Percentiles rank a stretch among this genome's conserved stretches.
Evolutionary conservation across 2,797 vertebrate species (phyloP).

Genomic region (Pangasius djambal): DNA sequence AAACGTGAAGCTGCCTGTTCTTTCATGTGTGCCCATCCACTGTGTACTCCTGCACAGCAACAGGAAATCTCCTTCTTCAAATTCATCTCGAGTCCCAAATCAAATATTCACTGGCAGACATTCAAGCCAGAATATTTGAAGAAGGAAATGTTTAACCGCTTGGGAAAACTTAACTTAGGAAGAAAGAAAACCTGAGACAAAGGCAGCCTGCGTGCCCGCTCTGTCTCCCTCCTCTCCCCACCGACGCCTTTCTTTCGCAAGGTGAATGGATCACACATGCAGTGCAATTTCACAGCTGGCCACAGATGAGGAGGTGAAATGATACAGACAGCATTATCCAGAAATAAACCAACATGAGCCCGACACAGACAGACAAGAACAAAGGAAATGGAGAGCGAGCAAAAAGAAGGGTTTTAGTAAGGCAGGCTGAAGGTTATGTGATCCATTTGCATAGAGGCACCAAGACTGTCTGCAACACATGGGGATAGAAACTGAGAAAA

Average conservation of each 20-base stretch:
- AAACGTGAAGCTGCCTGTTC: background rate
- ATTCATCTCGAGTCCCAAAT: conserved; percentile 15
- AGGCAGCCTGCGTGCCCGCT: background rate
- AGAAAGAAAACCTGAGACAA: background rate
- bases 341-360: conserved; percentile 54
- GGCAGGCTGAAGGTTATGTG: conserved; percentile 1
- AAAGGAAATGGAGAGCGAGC: conserved; percentile 22
- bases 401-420: conserved; percentile 39
- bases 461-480: conserved; percentile 11
- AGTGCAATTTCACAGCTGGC: conserved; percentile 55
- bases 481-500: conserved; percentile 26
- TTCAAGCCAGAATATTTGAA: background rate
- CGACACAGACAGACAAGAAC: conserved; percentile 19
- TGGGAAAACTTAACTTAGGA: background rate
- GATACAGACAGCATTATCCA: conserved; percentile 45
- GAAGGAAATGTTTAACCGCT: background rate
- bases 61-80: conserved; percentile 9
- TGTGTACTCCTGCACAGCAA: background rate
- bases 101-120: conserved; percentile 1
- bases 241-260: conserved; percentile 29
- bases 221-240: background rate
- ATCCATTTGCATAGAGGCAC: conserved; percentile 49
- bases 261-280: conserved; percentile 48
- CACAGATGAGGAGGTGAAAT: conserved; percentile 41
- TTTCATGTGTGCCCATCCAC: background rate